Base-by-base conservation (phyloP, 2,888 invertebrate species). In the Lucinisca nassula region DNA sequence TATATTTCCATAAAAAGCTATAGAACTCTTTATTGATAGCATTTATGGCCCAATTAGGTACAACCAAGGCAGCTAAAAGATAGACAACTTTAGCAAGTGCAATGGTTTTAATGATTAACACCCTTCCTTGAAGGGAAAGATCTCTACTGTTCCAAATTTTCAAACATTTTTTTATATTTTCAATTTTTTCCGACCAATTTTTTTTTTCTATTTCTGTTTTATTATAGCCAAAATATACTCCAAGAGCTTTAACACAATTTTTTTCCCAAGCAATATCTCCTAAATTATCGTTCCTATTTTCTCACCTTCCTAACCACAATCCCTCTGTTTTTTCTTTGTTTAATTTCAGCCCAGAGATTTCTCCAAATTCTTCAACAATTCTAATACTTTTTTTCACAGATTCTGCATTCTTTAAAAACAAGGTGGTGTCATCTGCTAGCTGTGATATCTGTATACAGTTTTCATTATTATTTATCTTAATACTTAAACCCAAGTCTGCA, bases 341-440 rank as follows among this genome's bases (percentile, higher is more conserved):
- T 61, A 30, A 30, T 30, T 61, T 61, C 4, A 77, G 24, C 2
- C 58, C 55, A 3, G 77, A 77, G 21, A 51, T 21, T 12, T 58
- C 55, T 30, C 77, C 77, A 58, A 55, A 77, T 17, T 37, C 21
- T 51, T 8, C 3, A n/a, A n/a, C n/a, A n/a, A n/a, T n/a, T 2
- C 37, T 38, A 45, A 78, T 3, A 21, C 6, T 3, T 4, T 67
- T 37, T n/a, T 12, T 2, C 4, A 78, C 37, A 17, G 51, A 61
- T 14, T 45, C 14, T 35, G 35, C 37, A 12, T 30, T 55, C 30
- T 67, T 58, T 38, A 38, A 3, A 40, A 78, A 79, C 10, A 79
- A 0, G 27, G 73, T 73, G 45, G 80, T 73, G 40, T 80, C 73
- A 38, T 80, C 80, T 17, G 80, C 80, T 4, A 73, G 32, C 38